Conservation (phyloP, 2,888 invertebrate species). For the Nymphalis c-album region DNA sequence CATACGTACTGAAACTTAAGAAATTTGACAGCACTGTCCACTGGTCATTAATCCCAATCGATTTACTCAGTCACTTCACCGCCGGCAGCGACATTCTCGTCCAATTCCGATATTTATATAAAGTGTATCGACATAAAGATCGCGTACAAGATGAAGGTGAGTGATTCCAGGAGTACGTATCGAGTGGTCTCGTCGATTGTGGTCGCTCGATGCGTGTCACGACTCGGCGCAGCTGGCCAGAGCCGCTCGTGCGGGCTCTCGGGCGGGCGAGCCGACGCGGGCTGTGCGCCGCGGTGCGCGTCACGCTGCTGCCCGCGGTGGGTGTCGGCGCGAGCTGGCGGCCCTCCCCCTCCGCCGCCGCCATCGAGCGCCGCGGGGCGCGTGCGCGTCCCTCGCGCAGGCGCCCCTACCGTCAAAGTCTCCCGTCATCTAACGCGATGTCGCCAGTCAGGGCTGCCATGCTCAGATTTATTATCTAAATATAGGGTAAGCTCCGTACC, state of each 20-base stretch:
- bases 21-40: conserved; percentile 21
- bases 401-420: conserved; percentile 19
- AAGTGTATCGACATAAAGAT: neutral
- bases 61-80: conserved; percentile 9
- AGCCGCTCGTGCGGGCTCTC: conserved; percentile 61
- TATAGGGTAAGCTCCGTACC: conserved; percentile 22
- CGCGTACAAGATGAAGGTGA: neutral
- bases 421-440: conserved; percentile 4
- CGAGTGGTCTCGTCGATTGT: neutral
- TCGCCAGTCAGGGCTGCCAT: conserved; percentile 18
- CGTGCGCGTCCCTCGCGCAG: conserved; percentile 14
- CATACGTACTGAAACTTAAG: conserved; percentile 19
- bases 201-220: conserved; percentile 66
- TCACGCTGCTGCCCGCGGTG: conserved; percentile 7
- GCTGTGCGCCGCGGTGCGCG: conserved; percentile 11
- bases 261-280: conserved; percentile 19
- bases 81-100: conserved; percentile 4
- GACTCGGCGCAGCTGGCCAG: conserved; percentile 66
- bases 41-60: conserved; percentile 23
- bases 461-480: conserved; percentile 28
- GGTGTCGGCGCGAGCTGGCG: conserved; percentile 10
- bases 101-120: conserved; percentile 2
- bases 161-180: neutral
- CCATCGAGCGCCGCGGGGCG: conserved; percentile 32
- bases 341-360: conserved; percentile 29